Evolutionary conservation across 2,113 vertebrate species (phyloP).

Genomic region (Lagenorhynchus albirostris): DNA sequence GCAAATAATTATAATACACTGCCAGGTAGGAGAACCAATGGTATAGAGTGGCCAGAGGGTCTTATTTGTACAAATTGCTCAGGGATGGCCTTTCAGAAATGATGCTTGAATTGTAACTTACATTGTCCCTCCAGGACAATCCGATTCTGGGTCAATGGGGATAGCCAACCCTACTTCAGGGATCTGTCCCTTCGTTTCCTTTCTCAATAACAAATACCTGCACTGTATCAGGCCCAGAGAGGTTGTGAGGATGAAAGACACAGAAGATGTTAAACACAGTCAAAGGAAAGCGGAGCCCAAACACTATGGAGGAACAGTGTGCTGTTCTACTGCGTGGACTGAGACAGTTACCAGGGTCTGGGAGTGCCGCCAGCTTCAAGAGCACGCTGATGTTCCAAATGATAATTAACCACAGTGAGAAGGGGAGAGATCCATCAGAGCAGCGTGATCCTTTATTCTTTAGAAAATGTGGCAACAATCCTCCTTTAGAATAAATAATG

Average conservation of each 20-base stretch:
- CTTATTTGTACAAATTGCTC: neutral
- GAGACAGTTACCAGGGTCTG: neutral
- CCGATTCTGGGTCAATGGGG: neutral
- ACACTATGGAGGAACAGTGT: neutral
- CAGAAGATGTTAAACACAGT: neutral
- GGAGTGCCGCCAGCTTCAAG: slow-evolving; percentile 31
- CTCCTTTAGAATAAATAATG: neutral
- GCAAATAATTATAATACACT: neutral
- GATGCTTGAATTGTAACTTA: neutral
- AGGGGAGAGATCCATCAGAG: neutral
- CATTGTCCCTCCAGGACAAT: neutral
- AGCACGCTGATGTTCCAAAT: neutral
- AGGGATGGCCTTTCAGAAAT: neutral
- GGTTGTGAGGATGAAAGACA: neutral
- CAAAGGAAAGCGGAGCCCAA: neutral
- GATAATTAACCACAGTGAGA: neutral
- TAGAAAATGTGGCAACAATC: neutral
- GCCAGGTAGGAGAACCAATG: neutral
- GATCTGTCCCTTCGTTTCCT: neutral
- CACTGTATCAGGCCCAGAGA: neutral
- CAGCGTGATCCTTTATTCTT: neutral
- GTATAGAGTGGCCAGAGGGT: neutral
- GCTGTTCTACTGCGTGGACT: neutral
- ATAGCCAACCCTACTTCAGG: neutral
- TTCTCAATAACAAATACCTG: neutral